phyloP scores from a whole-genome alignment of 2,113 vertebrate species.

The Sylvia atricapilla region DNA sequence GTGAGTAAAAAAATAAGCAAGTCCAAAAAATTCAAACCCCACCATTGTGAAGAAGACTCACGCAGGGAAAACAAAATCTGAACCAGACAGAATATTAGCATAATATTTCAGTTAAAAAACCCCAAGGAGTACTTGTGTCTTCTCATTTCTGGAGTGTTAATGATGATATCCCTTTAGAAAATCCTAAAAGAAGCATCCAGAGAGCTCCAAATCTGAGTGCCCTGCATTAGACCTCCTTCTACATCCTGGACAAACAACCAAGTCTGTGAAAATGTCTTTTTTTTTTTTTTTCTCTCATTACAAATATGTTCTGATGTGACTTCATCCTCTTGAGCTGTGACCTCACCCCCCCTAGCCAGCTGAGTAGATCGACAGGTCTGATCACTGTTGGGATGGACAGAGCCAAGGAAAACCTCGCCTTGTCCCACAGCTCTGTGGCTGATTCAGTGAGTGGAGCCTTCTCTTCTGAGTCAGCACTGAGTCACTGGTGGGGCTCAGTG shows the following conservation, averaged over 20 bases:
- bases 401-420: neutral
- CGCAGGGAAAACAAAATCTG: neutral
- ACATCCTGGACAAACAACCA: neutral
- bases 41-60: neutral
- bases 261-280: neutral
- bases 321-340: neutral
- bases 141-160: neutral
- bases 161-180: neutral
- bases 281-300: neutral
- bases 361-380: neutral
- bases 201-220: neutral
- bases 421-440: neutral
- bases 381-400: neutral
- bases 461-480: constrained; percentile 11
- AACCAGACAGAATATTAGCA: neutral
- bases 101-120: neutral
- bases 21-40: neutral
- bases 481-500: neutral
- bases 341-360: neutral
- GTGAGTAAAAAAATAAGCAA: neutral
- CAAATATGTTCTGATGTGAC: neutral
- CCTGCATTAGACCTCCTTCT: neutral
- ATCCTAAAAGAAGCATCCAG: neutral
- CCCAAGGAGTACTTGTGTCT: neutral
- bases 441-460: neutral